Base-by-base conservation (phyloP, 2,113 vertebrate species). In the Camelus dromedarius region DNA sequence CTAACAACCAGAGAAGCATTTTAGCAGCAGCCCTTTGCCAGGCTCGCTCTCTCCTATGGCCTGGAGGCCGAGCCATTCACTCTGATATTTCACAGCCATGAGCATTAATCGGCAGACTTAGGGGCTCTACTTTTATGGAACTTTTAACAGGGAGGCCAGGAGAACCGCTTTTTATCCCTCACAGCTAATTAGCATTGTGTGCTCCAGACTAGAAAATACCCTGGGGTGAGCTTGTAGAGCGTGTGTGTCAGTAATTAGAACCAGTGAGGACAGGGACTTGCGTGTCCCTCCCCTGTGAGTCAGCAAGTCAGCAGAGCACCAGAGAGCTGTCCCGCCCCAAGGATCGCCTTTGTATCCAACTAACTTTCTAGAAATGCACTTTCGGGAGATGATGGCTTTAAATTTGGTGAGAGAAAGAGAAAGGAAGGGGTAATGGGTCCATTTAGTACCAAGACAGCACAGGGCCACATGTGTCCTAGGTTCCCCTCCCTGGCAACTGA, bases 171-270 rank as follows among this genome's bases (percentile, higher is more conserved):
- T 91, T 92, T 90, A 35, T 95, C 52, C 89, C 54, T 73, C 32
- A 15, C 52, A 67, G 94, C 48, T 92, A 95, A 96, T 95, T 92
- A 91, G 88, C 84, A 92, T 87, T 60, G 15, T 89, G 64, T 69
- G 30, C 54, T 67, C 60, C 48, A 32, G 69, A 62, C 73, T 82
- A 42, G 86, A 93, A 96, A 91, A 75, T 60, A 62, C 30, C 66
- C 73, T 76, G 46, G 60, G 48, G 46, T 52, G 62, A 86, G 42
- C 60, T 54, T 81, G 64, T 28, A 48, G 54, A 96, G 80, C 28
- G 83, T 82, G 50, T 69, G 77, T 93, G 77, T 88, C 66, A 46
- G 87, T 84, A 88, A 95, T 93, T 95, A 97, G 67, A 66, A 80
- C 64, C 50, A 66, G 67, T 72, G 58, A 66, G 52, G 69, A 70